Conservation (phyloP, 2,888 invertebrate genomes). For the Cephus nigrinus region DNA sequence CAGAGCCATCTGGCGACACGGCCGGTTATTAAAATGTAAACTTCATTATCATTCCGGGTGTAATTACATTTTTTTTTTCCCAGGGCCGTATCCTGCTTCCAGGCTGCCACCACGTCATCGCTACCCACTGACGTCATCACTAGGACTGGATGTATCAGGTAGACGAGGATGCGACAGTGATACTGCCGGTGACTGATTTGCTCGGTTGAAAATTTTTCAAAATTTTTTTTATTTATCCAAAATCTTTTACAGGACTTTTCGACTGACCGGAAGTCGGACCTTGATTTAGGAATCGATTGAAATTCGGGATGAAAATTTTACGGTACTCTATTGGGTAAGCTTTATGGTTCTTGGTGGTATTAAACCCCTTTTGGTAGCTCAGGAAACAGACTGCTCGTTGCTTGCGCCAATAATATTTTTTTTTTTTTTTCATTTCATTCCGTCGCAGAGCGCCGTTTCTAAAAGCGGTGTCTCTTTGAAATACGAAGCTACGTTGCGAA, state of each 20-base stretch:
- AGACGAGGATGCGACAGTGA: neutral
- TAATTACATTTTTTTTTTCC: slow-evolving; percentile 47
- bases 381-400: neutral
- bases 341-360: neutral
- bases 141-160: neutral
- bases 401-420: neutral
- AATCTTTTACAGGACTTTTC: neutral
- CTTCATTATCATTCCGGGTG: slow-evolving; percentile 51
- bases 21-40: slow-evolving; percentile 51
- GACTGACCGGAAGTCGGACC: neutral
- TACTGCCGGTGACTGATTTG: neutral
- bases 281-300: neutral
- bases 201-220: too few relatives aligned
- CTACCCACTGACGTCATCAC: neutral
- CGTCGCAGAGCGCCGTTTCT: neutral
- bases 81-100: neutral
- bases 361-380: neutral
- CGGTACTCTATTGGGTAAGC: neutral
- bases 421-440: neutral
- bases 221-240: too few relatives aligned
- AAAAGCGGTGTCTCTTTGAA: slow-evolving; percentile 5
- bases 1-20: slow-evolving; percentile 48
- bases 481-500: neutral
- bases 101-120: neutral
- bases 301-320: neutral